Base-by-base conservation (phyloP, 2,113 vertebrate genomes). In the Microtus richardsoni region DNA sequence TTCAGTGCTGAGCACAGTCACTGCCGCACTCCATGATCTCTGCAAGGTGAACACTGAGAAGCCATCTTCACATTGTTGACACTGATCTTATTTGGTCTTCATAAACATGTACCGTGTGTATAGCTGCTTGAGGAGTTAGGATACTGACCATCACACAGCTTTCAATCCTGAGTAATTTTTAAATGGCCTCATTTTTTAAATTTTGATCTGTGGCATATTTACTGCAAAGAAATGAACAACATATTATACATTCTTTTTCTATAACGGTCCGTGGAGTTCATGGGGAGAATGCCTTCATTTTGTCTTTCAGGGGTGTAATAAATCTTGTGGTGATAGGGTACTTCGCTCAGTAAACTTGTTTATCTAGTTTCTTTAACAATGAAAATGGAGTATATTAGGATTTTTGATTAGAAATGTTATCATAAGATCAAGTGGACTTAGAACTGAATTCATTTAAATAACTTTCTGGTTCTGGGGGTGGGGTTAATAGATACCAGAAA, bases 281-380 rank as follows among this genome's bases (percentile, higher is more conserved):
- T 71, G 75, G 44, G 49, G 54, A 44, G 66, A 77, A 92, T 96
- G 73, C 66, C 92, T 93, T 94, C n/a, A 71, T 91, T 95, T 97
- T 21, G 16, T 91, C 13, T 95, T 97, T 91, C 52, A 74, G 47
- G 77, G 19, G 62, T 24, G 9, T 74, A 47, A 64, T 96, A 94
- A 86, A 97, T 96, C 68, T 95, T 47, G 44, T 47, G 73, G 47
- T 90, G 92, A 92, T 60, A 94, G 73, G 66, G 62, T 78, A 30
- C 62, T 96, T 98, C 85, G 47, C 62, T 95, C 91, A 73, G 80
- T 86, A 88, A 95, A 92, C 89, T 96, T 96, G 71, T 96, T 96
- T 97, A 83, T 88, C 47, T 33, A 80, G 70, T 44, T 92, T 95
- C 41, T 89, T 91, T 90, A 91, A 91, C 71, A 92, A 17, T 88